Base-by-base conservation (phyloP, 2,888 invertebrate genomes). In the Plagiodera versicolora region DNA sequence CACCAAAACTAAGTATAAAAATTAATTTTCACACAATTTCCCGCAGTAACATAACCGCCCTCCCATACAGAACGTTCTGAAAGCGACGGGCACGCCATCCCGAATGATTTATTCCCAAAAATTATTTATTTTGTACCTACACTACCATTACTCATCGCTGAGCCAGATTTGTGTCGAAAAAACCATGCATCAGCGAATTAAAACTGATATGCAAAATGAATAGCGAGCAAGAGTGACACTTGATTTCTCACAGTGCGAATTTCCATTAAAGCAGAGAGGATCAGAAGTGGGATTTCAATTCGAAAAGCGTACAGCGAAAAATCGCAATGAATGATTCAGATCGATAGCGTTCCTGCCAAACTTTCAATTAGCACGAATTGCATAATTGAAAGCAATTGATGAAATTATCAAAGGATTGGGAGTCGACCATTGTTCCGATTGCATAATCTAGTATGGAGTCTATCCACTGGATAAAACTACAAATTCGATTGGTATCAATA, bases 361-460 rank as follows among this genome's bases (percentile, higher is more conserved):
- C 66, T 67, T 67, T 68, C 68, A 67, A 66, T 67, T 69, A 69
- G 63, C 68, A 56, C 60, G 57, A 64, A 66, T 64, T 67, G 66
- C 65, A 65, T 69, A 66, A 69, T 69, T 69, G 54, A 64, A 60
- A 63, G 59, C 60, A 67, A 67, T 66, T 67, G 68, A 67, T 66
- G 63, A 64, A 67, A 69, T 69, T 66, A 69, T 69, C 66, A 56
- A 57, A 49, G 48, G 39, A 60, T 63, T 60, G 51, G 56, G 54
- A 47, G 57, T 35, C 50, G 49, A 57, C 50, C 61, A 68, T 68
- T 68, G 65, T 67, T 53, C 3, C 14, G 6, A 14, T 32, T 11
- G 6, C 39, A 39, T 39, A 14, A 39, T 39, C 2, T n/a, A 39
- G 39, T 39, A 11, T 32, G 32, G n/a, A n/a, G n/a, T n/a, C 32